phyloP scores from a whole-genome alignment of 1,140 invertebrate species.

The Neodiprion virginianus region DNA sequence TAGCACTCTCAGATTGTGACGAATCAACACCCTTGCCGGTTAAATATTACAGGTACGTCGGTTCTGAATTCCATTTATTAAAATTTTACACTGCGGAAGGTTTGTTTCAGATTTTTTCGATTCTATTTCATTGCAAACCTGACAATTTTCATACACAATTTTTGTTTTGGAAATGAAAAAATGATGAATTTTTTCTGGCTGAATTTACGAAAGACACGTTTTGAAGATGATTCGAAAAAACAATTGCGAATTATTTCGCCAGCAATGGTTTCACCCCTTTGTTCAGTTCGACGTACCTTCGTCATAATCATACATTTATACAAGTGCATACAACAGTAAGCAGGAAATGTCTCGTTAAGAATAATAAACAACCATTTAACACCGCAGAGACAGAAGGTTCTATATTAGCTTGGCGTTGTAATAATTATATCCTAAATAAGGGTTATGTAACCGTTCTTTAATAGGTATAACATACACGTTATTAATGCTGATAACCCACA shows the following conservation, averaged over 20 bases:
- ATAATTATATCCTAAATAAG: slow-evolving; percentile 12
- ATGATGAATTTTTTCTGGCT: not conserved
- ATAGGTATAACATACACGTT: not conserved
- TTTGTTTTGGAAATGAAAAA: not conserved
- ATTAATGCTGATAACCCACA: not conserved
- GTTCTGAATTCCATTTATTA: too few relatives aligned
- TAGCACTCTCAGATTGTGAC: too few relatives aligned
- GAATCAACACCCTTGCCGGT: too few relatives aligned
- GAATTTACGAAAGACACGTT: too few relatives aligned
- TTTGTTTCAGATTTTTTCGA: too few relatives aligned
- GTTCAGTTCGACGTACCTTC: not conserved
- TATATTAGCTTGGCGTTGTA: slow-evolving; percentile 9
- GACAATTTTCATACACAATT: not conserved
- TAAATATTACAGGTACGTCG: too few relatives aligned
- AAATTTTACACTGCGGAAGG: too few relatives aligned
- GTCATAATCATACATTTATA: slow-evolving; percentile 4
- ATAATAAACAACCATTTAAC: slow-evolving; percentile 48
- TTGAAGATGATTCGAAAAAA: too few relatives aligned
- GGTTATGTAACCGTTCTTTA: slow-evolving; percentile 2
- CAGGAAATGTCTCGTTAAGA: slow-evolving; percentile 52
- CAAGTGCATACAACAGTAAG: slow-evolving; percentile 37
- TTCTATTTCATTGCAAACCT: too few relatives aligned
- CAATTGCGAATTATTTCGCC: too few relatives aligned
- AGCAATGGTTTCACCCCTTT: not conserved
- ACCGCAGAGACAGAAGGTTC: slow-evolving; percentile 1